phyloP scores from a whole-genome alignment of 2,113 vertebrate species.

The Mastomys coucha region DNA sequence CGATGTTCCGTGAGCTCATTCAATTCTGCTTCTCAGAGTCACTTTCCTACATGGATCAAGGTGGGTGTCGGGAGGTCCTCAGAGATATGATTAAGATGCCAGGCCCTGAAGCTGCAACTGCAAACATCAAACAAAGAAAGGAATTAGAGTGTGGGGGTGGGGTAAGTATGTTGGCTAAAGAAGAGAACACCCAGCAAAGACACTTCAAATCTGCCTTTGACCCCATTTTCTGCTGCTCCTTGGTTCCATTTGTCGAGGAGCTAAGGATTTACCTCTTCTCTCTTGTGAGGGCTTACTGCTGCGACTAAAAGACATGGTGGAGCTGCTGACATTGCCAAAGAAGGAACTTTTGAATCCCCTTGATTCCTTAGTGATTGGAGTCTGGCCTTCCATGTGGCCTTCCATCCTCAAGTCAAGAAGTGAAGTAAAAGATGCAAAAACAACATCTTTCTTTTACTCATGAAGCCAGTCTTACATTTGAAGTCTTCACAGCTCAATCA shows the following conservation, averaged over 20 bases:
- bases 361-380: neutral
- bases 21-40: neutral
- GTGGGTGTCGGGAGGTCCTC: neutral
- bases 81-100: neutral
- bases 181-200: neutral
- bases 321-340: neutral
- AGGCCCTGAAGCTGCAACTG: neutral
- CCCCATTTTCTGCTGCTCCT: neutral
- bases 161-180: neutral
- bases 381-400: too few species aligned
- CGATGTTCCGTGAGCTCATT: too few species aligned
- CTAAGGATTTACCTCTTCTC: neutral
- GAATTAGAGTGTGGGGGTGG: neutral
- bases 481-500: neutral
- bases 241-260: neutral
- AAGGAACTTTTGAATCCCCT: neutral
- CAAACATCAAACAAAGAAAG: neutral
- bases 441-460: neutral
- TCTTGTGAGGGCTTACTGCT: neutral
- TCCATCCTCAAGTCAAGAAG: neutral
- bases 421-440: neutral
- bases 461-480: neutral
- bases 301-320: neutral
- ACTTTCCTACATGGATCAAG: neutral
- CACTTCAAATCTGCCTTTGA: neutral